Conservation (phyloP, 1,140 invertebrate species). For the Polyergus mexicanus region DNA sequence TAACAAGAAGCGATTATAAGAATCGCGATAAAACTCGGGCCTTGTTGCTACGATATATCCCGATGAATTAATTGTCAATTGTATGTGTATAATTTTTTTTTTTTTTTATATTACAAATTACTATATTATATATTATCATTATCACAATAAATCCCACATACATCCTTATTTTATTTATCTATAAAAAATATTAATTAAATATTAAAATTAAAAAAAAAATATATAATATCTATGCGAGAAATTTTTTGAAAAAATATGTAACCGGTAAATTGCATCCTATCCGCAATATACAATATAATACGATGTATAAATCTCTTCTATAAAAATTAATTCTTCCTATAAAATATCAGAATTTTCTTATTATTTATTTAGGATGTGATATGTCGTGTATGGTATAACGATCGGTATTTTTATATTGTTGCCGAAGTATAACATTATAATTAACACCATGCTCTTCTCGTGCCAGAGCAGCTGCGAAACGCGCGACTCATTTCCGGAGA, state of each 20-base stretch:
- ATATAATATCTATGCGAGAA: conserved; percentile 15
- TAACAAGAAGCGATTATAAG: conserved; percentile 23
- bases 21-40: conserved; percentile 6
- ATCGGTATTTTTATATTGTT: background rate
- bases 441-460: background rate
- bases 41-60: background rate
- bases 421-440: background rate
- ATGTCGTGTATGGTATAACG: background rate
- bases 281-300: background rate
- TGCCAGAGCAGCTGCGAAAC: background rate
- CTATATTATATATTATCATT: background rate
- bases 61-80: conserved; percentile 25
- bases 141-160: conserved; percentile 8
- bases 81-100: background rate
- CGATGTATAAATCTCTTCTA: background rate
- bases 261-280: background rate
- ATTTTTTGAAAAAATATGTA: background rate
- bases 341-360: background rate
- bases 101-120: conserved; percentile 5
- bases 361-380: conserved; percentile 11
- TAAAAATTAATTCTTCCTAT: conserved; percentile 1
- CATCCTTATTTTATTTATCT: background rate
- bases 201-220: background rate
- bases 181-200: conserved; percentile 10
- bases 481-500: background rate